phyloP scores from a whole-genome alignment of 2,888 invertebrate genomes.

The Andrena chrysosceles region DNA sequence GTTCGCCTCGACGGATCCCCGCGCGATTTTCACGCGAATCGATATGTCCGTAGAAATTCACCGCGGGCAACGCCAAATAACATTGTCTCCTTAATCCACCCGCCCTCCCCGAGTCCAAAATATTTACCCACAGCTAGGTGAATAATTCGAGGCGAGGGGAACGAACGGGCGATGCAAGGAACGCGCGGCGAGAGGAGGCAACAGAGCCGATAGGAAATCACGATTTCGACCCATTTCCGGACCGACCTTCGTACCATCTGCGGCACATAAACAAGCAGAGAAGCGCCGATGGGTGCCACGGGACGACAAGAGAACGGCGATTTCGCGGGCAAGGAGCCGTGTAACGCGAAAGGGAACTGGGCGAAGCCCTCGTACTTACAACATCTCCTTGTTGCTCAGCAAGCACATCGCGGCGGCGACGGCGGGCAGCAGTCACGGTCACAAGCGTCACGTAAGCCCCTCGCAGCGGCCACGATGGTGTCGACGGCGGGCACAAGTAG shows the following conservation, averaged over 20 bases:
- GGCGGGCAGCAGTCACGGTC: constrained; percentile 66
- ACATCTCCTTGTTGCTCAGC: constrained; percentile 61
- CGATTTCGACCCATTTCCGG: constrained; percentile 56
- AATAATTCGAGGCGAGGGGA: neutral
- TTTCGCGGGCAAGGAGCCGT: neutral
- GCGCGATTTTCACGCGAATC: constrained; percentile 28
- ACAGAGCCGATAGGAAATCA: constrained; percentile 17
- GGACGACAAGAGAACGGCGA: neutral
- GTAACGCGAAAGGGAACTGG: neutral
- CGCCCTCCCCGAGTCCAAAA: neutral
- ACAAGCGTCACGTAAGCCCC: constrained; percentile 66
- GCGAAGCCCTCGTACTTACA: constrained; percentile 56
- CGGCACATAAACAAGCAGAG: constrained; percentile 48
- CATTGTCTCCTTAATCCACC: neutral
- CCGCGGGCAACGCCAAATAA: neutral
- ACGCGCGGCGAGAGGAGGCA: neutral
- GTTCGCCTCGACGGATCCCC: constrained; percentile 10
- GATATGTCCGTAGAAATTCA: constrained; percentile 13
- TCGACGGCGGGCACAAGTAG: constrained; percentile 52
- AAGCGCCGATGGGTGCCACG: neutral
- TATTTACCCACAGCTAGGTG: neutral
- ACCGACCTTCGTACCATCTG: constrained; percentile 61
- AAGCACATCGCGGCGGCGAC: constrained; percentile 49
- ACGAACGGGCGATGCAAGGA: neutral
- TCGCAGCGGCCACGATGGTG: constrained; percentile 46